Evolutionary conservation across 2,888 invertebrate genomes (phyloP).

Genomic region (Eustalomyia histrio): DNA sequence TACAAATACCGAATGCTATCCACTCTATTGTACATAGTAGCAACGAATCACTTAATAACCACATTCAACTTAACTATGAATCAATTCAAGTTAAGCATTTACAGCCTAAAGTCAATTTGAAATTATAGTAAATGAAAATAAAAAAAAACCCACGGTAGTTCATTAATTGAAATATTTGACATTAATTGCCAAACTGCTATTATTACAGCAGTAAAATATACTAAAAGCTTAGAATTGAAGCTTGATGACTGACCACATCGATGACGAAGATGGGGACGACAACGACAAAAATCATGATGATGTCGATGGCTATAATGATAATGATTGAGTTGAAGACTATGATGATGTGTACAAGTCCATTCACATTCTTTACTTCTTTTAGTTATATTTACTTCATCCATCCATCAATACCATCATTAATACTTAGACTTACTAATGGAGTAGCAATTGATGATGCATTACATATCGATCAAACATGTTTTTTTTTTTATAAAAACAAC

Average conservation of each 20-base stretch:
- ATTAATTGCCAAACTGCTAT: slow-evolving; percentile 64
- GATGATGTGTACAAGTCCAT: slow-evolving; percentile 9
- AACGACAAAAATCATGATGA: slow-evolving; percentile 20
- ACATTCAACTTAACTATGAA: slow-evolving; percentile 48
- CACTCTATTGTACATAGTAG: too few species aligned
- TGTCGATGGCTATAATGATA: neutral
- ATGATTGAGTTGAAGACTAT: slow-evolving; percentile 40
- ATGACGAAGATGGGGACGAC: neutral
- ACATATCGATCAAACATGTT: slow-evolving; percentile 49
- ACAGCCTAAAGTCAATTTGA: slow-evolving; percentile 52
- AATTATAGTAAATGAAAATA: slow-evolving; percentile 51
- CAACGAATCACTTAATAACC: slow-evolving; percentile 38
- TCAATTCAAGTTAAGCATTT: slow-evolving; percentile 49
- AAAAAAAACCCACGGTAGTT: slow-evolving; percentile 49
- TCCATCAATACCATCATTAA: slow-evolving; percentile 36
- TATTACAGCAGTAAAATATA: slow-evolving; percentile 29
- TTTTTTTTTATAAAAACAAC: slow-evolving; percentile 48
- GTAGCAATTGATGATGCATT: slow-evolving; percentile 51
- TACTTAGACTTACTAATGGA: slow-evolving; percentile 4
- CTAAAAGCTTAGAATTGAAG: slow-evolving; percentile 22
- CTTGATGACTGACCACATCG: slow-evolving; percentile 14
- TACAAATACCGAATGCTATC: too few species aligned
- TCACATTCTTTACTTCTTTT: slow-evolving; percentile 1
- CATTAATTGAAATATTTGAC: slow-evolving; percentile 66
- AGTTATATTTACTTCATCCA: slow-evolving; percentile 1